These are phyloP conservation scores for Muscicapa comitata DNA, from an alignment of 2,797 vertebrate species.

Conservation along the genomic window DNA sequence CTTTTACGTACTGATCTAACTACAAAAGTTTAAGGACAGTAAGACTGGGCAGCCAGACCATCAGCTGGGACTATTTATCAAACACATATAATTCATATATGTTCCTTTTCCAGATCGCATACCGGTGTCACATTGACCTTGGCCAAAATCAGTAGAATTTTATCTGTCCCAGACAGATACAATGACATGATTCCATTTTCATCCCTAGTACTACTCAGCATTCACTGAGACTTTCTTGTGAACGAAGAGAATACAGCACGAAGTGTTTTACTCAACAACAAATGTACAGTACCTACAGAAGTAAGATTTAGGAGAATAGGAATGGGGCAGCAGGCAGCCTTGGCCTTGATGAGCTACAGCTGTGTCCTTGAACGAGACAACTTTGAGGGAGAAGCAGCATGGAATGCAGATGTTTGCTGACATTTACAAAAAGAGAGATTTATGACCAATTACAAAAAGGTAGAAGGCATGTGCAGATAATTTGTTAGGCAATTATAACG, in stretches of 20 bases:
- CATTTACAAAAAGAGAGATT: background rate
- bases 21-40: background rate
- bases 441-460: background rate
- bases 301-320: background rate
- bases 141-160: background rate
- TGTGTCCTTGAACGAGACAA: background rate
- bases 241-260: background rate
- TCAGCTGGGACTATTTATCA: background rate
- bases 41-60: background rate
- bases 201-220: background rate
- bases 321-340: background rate
- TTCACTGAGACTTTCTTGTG: accelerated
- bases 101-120: background rate
- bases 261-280: background rate
- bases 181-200: background rate
- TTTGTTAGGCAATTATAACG: background rate
- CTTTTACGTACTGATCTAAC: accelerated
- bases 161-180: too few species aligned
- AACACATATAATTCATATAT: background rate
- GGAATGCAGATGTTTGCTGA: background rate
- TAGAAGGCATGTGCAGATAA: background rate
- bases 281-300: background rate
- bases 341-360: background rate
- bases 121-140: accelerated
- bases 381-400: background rate